These are phyloP conservation scores for Eulithis testata DNA, from an alignment of 2,888 invertebrate species.

Conservation along the genomic window DNA sequence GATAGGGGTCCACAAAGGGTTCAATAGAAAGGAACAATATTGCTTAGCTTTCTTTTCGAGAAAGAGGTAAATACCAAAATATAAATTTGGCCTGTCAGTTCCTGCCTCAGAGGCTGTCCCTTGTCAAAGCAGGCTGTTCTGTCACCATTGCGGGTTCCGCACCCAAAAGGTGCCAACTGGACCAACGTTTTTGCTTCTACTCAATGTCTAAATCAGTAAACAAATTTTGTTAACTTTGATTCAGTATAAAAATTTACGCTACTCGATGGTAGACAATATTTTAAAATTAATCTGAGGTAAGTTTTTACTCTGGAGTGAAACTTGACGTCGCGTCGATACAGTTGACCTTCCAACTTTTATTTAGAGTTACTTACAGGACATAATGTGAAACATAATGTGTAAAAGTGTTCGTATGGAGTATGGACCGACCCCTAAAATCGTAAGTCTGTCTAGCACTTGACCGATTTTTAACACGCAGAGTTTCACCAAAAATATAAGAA, in stretches of 20 bases:
- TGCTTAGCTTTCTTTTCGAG: slow-evolving; percentile 29
- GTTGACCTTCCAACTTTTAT: too few species aligned
- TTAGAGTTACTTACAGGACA: too few species aligned
- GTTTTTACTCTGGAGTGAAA: too few species aligned
- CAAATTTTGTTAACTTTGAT: too few species aligned
- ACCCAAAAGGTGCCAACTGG: slow-evolving; percentile 37
- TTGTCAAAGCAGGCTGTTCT: slow-evolving; percentile 56
- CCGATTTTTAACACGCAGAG: slow-evolving; percentile 39
- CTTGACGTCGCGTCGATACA: too few species aligned
- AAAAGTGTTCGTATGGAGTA: too few species aligned
- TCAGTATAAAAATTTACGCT: too few species aligned
- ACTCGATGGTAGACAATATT: too few species aligned
- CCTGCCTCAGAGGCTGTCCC: slow-evolving; percentile 55
- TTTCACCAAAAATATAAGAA: slow-evolving; percentile 35
- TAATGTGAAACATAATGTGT: too few species aligned
- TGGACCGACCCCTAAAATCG: background rate
- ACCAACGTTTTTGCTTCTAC: background rate
- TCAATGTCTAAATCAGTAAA: background rate
- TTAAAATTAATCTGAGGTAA: too few species aligned
- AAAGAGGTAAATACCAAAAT: slow-evolving; percentile 48
- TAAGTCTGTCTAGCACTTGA: background rate
- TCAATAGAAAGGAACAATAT: slow-evolving; percentile 21
- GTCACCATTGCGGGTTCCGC: slow-evolving; percentile 57
- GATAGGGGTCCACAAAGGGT: slow-evolving; percentile 13
- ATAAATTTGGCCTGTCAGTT: slow-evolving; percentile 64